Base-by-base conservation (phyloP, 2,888 invertebrate species). In the Drosophila demipolita region DNA sequence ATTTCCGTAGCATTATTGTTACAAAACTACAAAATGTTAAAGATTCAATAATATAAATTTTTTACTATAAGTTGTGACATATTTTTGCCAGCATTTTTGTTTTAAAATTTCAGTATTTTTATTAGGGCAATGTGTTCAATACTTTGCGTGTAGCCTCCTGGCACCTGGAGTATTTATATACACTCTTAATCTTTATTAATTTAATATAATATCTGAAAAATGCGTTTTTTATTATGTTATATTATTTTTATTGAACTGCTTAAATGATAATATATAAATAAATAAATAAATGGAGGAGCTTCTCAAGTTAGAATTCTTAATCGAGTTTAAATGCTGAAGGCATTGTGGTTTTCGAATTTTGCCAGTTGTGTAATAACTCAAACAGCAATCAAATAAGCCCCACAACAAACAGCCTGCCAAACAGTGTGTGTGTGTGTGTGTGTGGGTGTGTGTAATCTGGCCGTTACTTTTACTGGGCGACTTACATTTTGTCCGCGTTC, bases 301-400 rank as follows among this genome's bases (percentile, higher is more conserved):
- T 75, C 26, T 17, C 35, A 55, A 50, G n/a, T 59, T 32, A 59
- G 45, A 35, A 59, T 70, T 75, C 71, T 84, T 84, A 82, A 84
- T 82, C 78, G 82, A 81, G 75, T 75, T 84, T 73, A 62, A 75
- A 40, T 66, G 82, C 82, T 73, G 49, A 23, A 64, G 78, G 82
- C 82, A 33, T 70, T 71, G 69, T 52, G 73, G 73, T 52, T 71
- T 67, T 58, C n/a, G 48, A 63, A 63, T 78, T 80, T 83, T 80
- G 74, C 74, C 78, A 68, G 82, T 81, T 83, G 66, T 74, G 79
- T 74, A 78, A 78, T 82, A 82, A 82, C 82, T 84, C 85, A 82
- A 82, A 79, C 68, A 78, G 70, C 74, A 84, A 84, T 84, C 66
- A 81, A 82, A 78, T 66, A 75, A 72, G 59, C 57, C 35, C 35